Conservation (phyloP, 2,113 vertebrate genomes). For the Galeopterus variegatus region DNA sequence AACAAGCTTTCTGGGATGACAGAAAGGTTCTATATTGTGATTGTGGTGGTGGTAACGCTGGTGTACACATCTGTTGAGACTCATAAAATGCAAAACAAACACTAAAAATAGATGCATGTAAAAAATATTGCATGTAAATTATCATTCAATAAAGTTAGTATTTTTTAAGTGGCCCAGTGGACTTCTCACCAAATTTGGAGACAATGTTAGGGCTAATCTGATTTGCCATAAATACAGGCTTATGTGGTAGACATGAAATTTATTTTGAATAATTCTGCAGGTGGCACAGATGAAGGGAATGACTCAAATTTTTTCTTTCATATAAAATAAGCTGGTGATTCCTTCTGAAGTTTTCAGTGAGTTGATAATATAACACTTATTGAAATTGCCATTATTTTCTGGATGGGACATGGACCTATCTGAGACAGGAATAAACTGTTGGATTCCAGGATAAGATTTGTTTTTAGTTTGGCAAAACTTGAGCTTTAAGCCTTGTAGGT, state of each 20-base stretch:
- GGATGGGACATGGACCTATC: not conserved
- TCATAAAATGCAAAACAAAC: not conserved
- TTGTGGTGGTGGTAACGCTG: too few relatives aligned
- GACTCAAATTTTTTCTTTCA: not conserved
- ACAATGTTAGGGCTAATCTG: not conserved
- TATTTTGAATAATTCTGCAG: not conserved
- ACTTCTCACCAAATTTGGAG: conserved; percentile 21
- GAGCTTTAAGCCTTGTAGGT: not conserved
- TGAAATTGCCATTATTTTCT: not conserved
- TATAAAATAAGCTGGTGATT: not conserved
- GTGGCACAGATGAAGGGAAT: not conserved
- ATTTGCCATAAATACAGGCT: not conserved
- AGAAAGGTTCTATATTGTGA: not conserved
- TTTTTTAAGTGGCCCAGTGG: not conserved
- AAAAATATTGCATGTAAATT: not conserved
- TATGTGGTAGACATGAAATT: not conserved
- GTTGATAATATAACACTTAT: not conserved
- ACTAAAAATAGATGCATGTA: not conserved
- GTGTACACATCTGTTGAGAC: not conserved
- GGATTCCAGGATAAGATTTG: not conserved
- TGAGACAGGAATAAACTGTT: not conserved
- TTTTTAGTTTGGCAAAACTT: not conserved
- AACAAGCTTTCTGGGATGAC: not conserved
- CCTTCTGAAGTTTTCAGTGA: not conserved
- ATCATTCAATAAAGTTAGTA: not conserved